Conservation (phyloP, 2,113 vertebrate genomes). For the Dasyornis broadbenti region DNA sequence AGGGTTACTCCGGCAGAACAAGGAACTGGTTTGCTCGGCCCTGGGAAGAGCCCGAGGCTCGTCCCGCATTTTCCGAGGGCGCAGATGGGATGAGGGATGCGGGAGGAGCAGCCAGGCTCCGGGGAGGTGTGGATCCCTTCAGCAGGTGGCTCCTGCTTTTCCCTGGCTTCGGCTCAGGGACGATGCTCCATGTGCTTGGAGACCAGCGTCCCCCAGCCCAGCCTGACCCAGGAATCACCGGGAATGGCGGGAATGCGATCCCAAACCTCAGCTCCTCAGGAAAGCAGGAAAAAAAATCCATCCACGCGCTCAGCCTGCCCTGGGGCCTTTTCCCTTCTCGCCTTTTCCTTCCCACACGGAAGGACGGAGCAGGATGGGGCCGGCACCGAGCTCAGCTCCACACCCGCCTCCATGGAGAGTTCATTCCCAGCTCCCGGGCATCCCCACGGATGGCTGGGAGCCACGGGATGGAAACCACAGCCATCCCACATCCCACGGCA, state of each 20-base stretch:
- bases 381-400: background rate
- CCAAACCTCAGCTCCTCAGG: background rate
- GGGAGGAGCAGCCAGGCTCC: background rate
- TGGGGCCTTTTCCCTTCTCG: accelerated
- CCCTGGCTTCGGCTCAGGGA: background rate
- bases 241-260: background rate
- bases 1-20: background rate
- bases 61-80: background rate
- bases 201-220: background rate
- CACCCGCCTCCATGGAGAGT: background rate
- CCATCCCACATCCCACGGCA: background rate
- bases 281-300: background rate
- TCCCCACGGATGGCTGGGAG: background rate
- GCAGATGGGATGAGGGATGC: background rate
- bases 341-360: background rate
- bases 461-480: background rate
- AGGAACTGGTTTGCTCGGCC: background rate
- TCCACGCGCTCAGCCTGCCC: background rate
- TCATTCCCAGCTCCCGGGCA: background rate
- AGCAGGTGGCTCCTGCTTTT: background rate
- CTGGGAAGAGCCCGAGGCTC: background rate
- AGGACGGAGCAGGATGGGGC: background rate
- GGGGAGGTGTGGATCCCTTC: background rate
- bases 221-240: background rate
- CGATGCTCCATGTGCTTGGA: accelerated